These are phyloP conservation scores for Coreius guichenoti DNA, from an alignment of 2,797 vertebrate genomes.

Conservation along the genomic window DNA sequence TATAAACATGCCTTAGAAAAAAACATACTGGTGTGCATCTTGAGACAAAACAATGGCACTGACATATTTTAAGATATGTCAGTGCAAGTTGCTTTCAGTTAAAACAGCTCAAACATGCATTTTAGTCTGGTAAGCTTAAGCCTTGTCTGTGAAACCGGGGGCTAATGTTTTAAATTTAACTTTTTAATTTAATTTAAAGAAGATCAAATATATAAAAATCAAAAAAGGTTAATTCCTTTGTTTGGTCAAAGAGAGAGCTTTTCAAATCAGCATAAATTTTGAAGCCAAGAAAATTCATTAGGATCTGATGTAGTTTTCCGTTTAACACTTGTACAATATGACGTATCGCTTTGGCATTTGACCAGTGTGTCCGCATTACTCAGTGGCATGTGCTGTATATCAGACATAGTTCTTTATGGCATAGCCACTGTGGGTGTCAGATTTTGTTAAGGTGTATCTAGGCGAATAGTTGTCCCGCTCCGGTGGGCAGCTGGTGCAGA, in stretches of 20 bases:
- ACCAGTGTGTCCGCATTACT: neutral
- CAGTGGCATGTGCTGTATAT: slow-evolving; percentile 47
- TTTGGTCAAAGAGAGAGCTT: neutral
- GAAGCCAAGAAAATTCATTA: neutral
- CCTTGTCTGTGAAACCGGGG: too few relatives aligned
- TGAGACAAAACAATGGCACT: too few relatives aligned
- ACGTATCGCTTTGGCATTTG: neutral
- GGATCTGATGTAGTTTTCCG: neutral
- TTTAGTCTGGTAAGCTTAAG: too few relatives aligned
- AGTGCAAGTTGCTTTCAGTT: too few relatives aligned
- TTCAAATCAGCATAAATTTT: too few relatives aligned
- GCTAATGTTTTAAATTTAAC: neutral
- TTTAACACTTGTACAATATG: neutral
- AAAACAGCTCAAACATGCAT: too few relatives aligned
- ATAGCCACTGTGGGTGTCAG: slow-evolving; percentile 71
- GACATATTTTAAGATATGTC: too few relatives aligned
- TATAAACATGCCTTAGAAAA: too few relatives aligned
- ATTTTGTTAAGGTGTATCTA: slow-evolving; percentile 73
- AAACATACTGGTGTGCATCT: too few relatives aligned
- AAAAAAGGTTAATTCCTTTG: neutral
- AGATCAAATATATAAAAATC: neutral
- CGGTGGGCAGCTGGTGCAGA: slow-evolving; percentile 77
- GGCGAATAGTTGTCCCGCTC: slow-evolving; percentile 65
- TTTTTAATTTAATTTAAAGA: neutral
- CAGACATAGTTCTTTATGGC: slow-evolving; percentile 87